Percentiles rank a stretch among this genome's conserved stretches.
Conservation (phyloP, 2,797 vertebrate species). For the Hybognathus amarus region DNA sequence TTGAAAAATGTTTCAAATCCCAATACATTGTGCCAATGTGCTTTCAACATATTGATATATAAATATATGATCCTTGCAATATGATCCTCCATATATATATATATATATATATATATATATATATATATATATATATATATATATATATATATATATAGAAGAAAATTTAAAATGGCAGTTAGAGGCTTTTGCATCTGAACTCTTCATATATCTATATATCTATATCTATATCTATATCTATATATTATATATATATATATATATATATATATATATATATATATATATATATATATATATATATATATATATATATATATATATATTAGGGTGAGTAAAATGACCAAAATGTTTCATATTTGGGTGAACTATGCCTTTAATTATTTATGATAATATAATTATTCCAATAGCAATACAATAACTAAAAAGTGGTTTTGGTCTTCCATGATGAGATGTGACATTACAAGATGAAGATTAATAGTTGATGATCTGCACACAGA, state of each 20-base stretch:
- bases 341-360: neutral
- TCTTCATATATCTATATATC: no score
- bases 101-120: no score
- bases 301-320: no score
- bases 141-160: no score
- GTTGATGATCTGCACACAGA: neutral
- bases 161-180: no score
- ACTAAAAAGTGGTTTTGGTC: neutral
- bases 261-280: no score
- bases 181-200: no score
- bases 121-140: neutral
- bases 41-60: neutral
- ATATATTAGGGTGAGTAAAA: neutral
- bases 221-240: no score
- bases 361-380: neutral
- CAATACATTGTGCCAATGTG: neutral
- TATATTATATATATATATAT: no score
- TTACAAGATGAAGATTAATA: constrained; percentile 9
- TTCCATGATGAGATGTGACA: neutral
- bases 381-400: neutral
- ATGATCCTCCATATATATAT: no score
- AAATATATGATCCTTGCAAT: no score
- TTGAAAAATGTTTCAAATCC: neutral
- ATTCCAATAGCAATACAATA: neutral
- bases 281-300: no score